Percentiles rank a stretch among this genome's conserved stretches.
These are phyloP conservation scores for Mormyrus proboscirostris DNA, from an alignment of 2,797 vertebrate species.

Conservation along the genomic window DNA sequence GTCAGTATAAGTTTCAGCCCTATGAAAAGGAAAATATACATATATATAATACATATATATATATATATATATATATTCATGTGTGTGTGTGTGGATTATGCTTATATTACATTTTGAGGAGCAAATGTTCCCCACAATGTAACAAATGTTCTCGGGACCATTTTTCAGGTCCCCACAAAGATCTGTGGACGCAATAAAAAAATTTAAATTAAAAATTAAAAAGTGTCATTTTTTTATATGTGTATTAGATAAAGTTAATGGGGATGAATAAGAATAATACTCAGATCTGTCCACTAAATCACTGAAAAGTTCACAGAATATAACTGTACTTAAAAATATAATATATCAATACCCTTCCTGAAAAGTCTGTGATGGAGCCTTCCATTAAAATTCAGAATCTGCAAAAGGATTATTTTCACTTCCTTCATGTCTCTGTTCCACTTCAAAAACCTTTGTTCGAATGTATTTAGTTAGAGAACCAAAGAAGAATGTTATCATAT, in stretches of 20 bases:
- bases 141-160: too few species aligned
- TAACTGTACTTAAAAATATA: not conserved
- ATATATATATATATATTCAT: not conserved
- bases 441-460: not conserved
- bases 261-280: not conserved
- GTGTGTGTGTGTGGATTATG: too few species aligned
- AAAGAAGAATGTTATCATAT: slow-evolving; percentile 1
- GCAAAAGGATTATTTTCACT: not conserved
- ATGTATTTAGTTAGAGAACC: not conserved
- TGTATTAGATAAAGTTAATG: not conserved
- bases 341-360: not conserved
- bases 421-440: not conserved
- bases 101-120: too few species aligned
- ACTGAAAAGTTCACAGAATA: not conserved
- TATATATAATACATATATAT: not conserved
- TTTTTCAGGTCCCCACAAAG: not conserved
- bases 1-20: not conserved
- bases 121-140: too few species aligned
- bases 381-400: not conserved
- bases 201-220: not conserved
- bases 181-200: not conserved
- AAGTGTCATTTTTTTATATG: not conserved
- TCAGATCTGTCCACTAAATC: not conserved
- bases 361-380: not conserved
- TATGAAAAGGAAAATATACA: not conserved